phyloP scores from a whole-genome alignment of 2,113 vertebrate genomes.

The Ammodytes marinus region DNA sequence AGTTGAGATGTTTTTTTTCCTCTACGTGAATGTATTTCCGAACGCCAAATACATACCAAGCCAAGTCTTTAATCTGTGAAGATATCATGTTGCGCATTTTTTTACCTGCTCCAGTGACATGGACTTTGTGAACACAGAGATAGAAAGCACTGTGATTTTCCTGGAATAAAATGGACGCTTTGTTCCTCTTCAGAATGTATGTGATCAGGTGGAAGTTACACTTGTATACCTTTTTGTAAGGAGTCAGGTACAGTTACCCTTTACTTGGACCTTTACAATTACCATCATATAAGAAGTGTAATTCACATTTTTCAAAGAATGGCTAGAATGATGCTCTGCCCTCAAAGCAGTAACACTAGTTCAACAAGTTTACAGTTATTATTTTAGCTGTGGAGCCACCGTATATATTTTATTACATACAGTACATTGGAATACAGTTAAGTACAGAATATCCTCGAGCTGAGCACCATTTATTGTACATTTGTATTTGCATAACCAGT shows the following conservation, averaged over 20 bases:
- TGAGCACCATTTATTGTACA: neutral
- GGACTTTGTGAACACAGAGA: conserved; percentile 5
- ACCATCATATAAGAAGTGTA: neutral
- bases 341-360: neutral
- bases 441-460: neutral
- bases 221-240: neutral
- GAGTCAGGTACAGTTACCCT: neutral
- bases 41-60: conserved; percentile 5
- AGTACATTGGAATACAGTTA: neutral
- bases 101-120: conserved; percentile 38
- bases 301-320: neutral
- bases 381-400: neutral
- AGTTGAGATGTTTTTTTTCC: conserved; percentile 13
- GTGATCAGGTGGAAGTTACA: conserved; percentile 32
- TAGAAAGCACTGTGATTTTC: neutral
- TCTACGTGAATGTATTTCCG: neutral
- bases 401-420: neutral
- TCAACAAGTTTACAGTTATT: neutral
- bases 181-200: conserved; percentile 17
- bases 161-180: conserved; percentile 21
- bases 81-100: conserved; percentile 46
- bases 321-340: neutral
- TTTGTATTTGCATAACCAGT: neutral
- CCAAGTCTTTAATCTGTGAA: conserved; percentile 9
- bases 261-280: neutral